phyloP scores from a whole-genome alignment of 2,113 vertebrate genomes.

The Elephas maximus region DNA sequence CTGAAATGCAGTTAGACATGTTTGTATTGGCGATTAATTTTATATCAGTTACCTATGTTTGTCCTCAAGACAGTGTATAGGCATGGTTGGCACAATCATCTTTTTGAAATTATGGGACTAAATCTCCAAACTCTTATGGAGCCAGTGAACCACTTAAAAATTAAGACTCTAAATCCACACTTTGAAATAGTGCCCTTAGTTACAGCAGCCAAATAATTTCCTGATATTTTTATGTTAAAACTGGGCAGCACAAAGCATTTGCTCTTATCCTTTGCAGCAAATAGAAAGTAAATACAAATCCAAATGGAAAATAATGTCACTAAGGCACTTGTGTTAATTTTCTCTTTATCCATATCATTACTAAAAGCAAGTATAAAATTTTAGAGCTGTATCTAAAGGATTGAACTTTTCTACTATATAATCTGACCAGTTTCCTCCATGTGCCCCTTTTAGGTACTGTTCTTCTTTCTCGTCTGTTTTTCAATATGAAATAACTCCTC shows the following conservation, averaged over 20 bases:
- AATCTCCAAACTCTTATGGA: background rate
- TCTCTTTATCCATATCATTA: background rate
- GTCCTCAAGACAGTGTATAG: background rate
- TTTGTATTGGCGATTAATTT: background rate
- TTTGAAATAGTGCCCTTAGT: background rate
- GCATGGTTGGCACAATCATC: background rate
- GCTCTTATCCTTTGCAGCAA: background rate
- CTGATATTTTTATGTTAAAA: slow-evolving; percentile 17
- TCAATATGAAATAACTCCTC: background rate
- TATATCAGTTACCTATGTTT: background rate
- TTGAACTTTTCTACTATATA: background rate
- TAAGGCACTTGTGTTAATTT: background rate
- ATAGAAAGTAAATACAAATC: background rate
- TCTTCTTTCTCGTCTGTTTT: background rate
- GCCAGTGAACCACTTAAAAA: background rate
- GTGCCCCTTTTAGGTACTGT: background rate
- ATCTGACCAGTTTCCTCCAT: background rate
- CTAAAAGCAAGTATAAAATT: background rate
- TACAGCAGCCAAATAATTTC: background rate
- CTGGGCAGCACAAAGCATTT: background rate
- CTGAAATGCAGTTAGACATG: background rate
- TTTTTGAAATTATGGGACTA: background rate
- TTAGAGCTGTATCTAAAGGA: background rate
- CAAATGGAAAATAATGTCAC: background rate
- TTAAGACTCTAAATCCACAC: background rate